A percentile compares a stretch with the other conserved stretches of the same genome.
phyloP scores from a whole-genome alignment of 2,797 vertebrate species.

The Leptatherina wallacei region DNA sequence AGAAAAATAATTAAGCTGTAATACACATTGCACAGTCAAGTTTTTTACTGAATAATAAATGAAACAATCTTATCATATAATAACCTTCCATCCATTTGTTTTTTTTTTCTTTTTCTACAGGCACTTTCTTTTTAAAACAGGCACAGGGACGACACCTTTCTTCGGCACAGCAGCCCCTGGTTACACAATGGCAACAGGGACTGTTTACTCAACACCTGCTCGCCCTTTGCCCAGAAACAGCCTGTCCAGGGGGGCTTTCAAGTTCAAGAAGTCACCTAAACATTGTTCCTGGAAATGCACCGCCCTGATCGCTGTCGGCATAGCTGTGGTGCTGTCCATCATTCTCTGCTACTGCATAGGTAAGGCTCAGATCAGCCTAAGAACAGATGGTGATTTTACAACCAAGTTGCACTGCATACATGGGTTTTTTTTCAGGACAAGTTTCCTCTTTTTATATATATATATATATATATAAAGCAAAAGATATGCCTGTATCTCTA shows the following conservation, averaged over 20 bases:
- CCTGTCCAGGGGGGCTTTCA: constrained; percentile 96
- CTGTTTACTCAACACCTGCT: constrained; percentile 97
- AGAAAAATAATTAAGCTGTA: not conserved
- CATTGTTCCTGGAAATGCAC: constrained; percentile 99
- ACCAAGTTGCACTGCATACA: not conserved
- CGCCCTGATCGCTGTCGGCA: constrained; percentile 93
- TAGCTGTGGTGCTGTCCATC: constrained; percentile 94
- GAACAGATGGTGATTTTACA: not conserved
- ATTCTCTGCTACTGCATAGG: constrained; percentile 98
- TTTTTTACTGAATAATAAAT: not conserved
- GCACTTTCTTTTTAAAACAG: constrained; percentile 99
- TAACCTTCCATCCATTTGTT: not conserved
- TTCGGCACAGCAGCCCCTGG: constrained; percentile 96
- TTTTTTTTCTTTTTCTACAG: constrained; percentile 74
- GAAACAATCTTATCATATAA: not conserved
- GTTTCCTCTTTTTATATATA: not conserved
- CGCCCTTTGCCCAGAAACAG: constrained; percentile 95
- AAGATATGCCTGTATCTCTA: not conserved
- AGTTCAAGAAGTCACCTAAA: constrained; percentile 98
- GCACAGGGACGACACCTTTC: constrained; percentile 96
- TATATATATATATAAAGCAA: constrained; percentile 6
- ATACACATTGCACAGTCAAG: not conserved
- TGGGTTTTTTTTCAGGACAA: not conserved
- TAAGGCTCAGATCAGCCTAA: constrained; percentile 69
- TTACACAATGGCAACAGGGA: constrained; percentile 98